Percentiles rank a stretch among this genome's conserved stretches.
phyloP scores from a whole-genome alignment of 2,797 vertebrate genomes.

The Myripristis jacobus region DNA sequence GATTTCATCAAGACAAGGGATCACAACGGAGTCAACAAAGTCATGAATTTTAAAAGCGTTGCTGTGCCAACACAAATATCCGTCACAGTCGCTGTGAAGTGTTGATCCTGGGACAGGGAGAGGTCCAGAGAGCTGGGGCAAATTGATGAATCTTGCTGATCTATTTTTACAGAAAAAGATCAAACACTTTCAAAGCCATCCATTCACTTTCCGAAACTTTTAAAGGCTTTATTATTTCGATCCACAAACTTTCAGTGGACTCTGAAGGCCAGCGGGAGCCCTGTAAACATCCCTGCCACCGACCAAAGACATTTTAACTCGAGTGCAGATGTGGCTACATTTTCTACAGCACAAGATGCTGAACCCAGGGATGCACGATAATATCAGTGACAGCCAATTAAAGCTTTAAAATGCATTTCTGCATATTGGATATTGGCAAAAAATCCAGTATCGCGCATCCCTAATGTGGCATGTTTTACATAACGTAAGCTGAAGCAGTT shows the following conservation, averaged over 20 bases:
- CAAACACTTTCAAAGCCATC: constrained; percentile 64
- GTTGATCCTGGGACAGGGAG: constrained; percentile 47
- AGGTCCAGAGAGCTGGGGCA: constrained; percentile 16
- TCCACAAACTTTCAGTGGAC: too few species aligned
- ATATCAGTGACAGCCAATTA: too few species aligned
- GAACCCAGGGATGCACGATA: too few species aligned
- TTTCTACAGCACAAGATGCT: too few species aligned
- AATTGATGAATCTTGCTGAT: constrained; percentile 40
- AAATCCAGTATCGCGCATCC: too few species aligned
- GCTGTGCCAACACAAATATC: constrained; percentile 26
- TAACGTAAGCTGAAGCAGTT: too few species aligned
- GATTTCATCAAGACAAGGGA: constrained; percentile 31
- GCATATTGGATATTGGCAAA: too few species aligned
- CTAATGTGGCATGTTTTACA: too few species aligned
- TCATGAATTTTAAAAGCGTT: constrained; percentile 32
- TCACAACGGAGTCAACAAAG: constrained; percentile 43
- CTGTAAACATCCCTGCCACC: neutral
- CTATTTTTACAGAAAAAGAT: constrained; percentile 53
- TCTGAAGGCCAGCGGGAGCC: neutral
- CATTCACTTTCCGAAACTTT: constrained; percentile 42
- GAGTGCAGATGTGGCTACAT: neutral
- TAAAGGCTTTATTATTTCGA: too few species aligned
- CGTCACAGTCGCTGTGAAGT: constrained; percentile 29
- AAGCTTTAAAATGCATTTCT: too few species aligned
- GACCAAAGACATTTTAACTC: constrained; percentile 24